These are phyloP conservation scores for Genyomyrus donnyi DNA, from an alignment of 2,113 vertebrate genomes.

Conservation along the genomic window DNA sequence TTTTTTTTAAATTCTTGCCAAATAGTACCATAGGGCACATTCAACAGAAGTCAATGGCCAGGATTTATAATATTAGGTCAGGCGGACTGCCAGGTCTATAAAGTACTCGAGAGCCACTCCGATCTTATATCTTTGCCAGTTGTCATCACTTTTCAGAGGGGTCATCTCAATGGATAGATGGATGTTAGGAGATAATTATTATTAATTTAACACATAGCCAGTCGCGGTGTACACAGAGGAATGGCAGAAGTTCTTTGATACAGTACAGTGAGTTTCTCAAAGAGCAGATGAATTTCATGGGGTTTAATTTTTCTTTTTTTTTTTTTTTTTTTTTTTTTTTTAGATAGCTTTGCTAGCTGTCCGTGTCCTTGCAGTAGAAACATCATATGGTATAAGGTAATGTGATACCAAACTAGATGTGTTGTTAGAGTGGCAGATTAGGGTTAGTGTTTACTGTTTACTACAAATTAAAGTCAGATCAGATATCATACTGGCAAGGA, in stretches of 20 bases:
- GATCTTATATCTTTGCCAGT: background rate
- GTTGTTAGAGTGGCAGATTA: background rate
- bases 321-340: background rate
- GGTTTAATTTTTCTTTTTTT: background rate
- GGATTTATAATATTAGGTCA: background rate
- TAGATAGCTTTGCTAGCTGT: background rate
- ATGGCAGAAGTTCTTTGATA: background rate
- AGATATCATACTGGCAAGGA: background rate
- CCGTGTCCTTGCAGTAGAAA: background rate
- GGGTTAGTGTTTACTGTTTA: background rate
- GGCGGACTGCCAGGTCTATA: background rate
- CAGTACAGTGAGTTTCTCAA: background rate
- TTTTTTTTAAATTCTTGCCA: background rate
- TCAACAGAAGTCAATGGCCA: background rate
- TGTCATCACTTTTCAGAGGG: background rate
- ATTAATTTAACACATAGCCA: background rate
- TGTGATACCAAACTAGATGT: background rate
- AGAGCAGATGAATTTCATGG: background rate
- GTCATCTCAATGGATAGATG: background rate
- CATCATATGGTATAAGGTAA: background rate
- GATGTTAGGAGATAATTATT: background rate
- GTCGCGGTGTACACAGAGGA: background rate
- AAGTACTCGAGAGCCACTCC: background rate
- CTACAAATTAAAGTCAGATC: background rate
- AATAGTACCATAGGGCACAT: background rate